Conservation (phyloP, 2,888 invertebrate species). For the Plebejus anna region DNA sequence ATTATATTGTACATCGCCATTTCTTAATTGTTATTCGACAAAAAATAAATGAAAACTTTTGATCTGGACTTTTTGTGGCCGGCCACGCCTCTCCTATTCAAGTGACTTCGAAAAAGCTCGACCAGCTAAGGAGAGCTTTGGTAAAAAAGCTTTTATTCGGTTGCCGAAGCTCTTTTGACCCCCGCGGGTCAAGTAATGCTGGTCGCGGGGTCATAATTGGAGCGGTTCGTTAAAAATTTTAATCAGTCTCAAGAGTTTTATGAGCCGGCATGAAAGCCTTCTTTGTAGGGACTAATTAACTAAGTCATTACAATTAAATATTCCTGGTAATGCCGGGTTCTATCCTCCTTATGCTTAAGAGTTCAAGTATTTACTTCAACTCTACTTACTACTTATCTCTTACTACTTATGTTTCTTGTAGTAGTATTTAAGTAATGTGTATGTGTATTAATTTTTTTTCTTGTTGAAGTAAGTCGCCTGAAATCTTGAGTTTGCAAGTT, state of each 20-base stretch:
- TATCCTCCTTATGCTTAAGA: not conserved
- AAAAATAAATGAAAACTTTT: constrained; percentile 52
- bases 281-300: constrained; percentile 60
- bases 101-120: constrained; percentile 52
- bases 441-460: no score
- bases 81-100: constrained; percentile 61
- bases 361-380: no score
- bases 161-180: not conserved
- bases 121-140: constrained; percentile 36
- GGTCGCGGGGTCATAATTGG: constrained; percentile 57
- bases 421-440: no score
- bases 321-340: constrained; percentile 1
- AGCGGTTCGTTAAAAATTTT: constrained; percentile 64
- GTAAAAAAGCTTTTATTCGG: constrained; percentile 18
- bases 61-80: constrained; percentile 56
- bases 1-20: constrained; percentile 29
- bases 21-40: constrained; percentile 35
- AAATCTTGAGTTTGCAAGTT: no score
- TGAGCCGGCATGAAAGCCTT: constrained; percentile 60
- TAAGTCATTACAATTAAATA: constrained; percentile 50
- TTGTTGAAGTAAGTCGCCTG: no score
- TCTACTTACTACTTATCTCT: no score
- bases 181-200: constrained; percentile 38
- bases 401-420: no score
- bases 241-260: constrained; percentile 69